Percentiles rank a stretch among this genome's conserved stretches.
phyloP scores from a whole-genome alignment of 2,797 vertebrate genomes.

The Neomorphus geoffroyi region DNA sequence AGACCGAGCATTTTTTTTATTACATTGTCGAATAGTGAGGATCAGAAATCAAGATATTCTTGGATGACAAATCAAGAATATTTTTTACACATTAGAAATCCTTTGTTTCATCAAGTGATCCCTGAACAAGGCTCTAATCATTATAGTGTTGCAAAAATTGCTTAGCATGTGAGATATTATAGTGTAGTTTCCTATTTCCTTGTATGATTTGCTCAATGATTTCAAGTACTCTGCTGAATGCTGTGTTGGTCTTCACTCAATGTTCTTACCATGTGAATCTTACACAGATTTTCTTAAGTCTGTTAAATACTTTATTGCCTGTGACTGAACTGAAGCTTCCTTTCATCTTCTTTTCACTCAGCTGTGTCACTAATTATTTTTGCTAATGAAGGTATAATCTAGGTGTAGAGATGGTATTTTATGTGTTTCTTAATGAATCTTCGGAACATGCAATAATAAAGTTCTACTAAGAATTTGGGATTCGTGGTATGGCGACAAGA shows the following conservation, averaged over 20 bases:
- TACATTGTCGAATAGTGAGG: background rate
- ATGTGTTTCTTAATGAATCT: background rate
- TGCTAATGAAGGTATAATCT: background rate
- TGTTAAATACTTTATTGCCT: background rate
- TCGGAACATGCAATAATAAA: background rate
- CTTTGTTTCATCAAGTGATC: background rate
- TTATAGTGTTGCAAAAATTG: background rate
- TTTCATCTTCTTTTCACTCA: background rate
- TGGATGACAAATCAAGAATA: background rate
- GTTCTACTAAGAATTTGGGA: background rate
- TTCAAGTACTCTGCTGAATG: background rate
- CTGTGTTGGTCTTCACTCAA: background rate
- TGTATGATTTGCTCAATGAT: background rate
- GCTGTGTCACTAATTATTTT: background rate
- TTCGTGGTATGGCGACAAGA: constrained; percentile 14
- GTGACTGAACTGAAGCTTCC: background rate
- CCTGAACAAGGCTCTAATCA: background rate
- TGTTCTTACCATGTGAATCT: background rate
- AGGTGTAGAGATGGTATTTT: background rate
- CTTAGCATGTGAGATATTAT: background rate
- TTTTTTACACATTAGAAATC: background rate
- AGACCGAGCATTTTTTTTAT: background rate
- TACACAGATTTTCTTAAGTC: background rate
- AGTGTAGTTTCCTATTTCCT: background rate
- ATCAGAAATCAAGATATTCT: background rate